These are phyloP conservation scores for Bombus terrestris DNA, from an alignment of 1,140 invertebrate genomes.

Conservation along the genomic window DNA sequence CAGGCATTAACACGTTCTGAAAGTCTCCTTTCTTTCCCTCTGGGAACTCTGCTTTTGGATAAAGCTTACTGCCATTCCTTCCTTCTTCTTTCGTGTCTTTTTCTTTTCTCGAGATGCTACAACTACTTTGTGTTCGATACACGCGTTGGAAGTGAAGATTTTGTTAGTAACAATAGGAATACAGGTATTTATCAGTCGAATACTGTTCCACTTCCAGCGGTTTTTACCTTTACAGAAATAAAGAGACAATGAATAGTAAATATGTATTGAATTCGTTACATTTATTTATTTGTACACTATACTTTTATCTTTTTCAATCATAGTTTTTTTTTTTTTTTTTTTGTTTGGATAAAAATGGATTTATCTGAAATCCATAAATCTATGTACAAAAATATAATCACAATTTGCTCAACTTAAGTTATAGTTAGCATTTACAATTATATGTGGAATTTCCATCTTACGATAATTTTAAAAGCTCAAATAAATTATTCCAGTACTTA, in stretches of 20 bases:
- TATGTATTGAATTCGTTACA: not conserved
- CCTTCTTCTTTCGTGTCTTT: not conserved
- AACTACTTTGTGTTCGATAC: not conserved
- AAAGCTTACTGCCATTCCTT: not conserved
- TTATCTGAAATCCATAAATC: not conserved
- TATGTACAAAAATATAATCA: too few relatives aligned
- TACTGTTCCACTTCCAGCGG: not conserved
- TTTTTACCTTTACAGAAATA: too few relatives aligned
- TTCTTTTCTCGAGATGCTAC: not conserved
- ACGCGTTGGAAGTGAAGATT: not conserved
- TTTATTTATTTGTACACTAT: not conserved
- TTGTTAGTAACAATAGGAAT: not conserved
- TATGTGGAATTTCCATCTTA: not conserved
- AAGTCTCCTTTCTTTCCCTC: not conserved
- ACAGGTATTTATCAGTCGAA: too few relatives aligned
- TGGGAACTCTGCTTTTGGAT: not conserved
- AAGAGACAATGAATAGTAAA: too few relatives aligned
- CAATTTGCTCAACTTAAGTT: not conserved
- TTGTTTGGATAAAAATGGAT: not conserved
- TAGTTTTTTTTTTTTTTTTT: not conserved
- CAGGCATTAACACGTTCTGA: slow-evolving; percentile 2
- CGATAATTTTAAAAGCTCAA: not conserved
- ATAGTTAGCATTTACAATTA: not conserved
- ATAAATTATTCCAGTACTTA: too few relatives aligned
- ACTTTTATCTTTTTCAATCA: not conserved